phyloP scores from a whole-genome alignment of 2,888 invertebrate species.

The Elegia similella region DNA sequence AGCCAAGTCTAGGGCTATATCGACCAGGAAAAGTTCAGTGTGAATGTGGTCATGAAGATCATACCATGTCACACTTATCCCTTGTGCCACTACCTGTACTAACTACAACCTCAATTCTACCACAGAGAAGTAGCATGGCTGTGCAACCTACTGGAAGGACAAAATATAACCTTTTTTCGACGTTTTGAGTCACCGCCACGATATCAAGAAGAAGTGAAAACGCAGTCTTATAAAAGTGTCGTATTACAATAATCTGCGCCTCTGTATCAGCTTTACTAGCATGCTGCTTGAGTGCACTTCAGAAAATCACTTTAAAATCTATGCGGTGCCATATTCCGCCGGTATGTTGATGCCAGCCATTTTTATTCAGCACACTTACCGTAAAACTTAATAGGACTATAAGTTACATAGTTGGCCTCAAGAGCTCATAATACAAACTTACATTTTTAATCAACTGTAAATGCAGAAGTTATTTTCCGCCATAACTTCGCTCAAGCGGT shows the following conservation, averaged over 20 bases:
- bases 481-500: conserved; percentile 18
- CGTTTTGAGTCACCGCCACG: too few species aligned
- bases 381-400: conserved; percentile 43
- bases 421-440: conserved; percentile 29
- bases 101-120: too few species aligned
- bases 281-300: conserved; percentile 51
- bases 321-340: conserved; percentile 42
- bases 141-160: too few species aligned
- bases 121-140: too few species aligned
- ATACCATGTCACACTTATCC: too few species aligned
- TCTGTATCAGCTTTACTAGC: conserved; percentile 47
- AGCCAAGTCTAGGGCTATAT: too few species aligned
- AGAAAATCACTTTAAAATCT: conserved; percentile 66
- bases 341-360: conserved; percentile 42
- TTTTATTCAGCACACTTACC: conserved; percentile 43
- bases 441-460: conserved; percentile 36
- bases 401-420: conserved; percentile 35
- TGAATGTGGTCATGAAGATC: too few species aligned
- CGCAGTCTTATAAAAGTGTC: conserved; percentile 1
- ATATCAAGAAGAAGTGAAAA: too few species aligned
- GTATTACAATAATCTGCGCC: conserved; percentile 33
- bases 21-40: too few species aligned
- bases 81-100: too few species aligned
- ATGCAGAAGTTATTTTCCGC: conserved; percentile 25
- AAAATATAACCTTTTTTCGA: too few species aligned